Base-by-base conservation (phyloP, 2,888 invertebrate species). In the Xiphydria camelus region DNA sequence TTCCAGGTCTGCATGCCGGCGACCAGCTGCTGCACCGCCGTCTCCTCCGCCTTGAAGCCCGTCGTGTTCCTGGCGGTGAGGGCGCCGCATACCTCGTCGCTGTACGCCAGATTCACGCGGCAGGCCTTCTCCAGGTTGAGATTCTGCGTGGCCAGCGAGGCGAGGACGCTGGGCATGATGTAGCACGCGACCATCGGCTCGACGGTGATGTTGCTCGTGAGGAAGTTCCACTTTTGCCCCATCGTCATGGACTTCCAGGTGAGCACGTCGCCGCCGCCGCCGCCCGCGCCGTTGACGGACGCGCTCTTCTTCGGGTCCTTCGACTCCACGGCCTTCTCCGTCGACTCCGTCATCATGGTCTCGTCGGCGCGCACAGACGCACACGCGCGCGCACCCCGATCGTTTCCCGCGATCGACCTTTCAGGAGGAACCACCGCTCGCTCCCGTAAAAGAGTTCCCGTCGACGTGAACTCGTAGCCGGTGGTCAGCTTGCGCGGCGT, bases 1-100 rank as follows among this genome's bases (percentile, higher is more conserved):
- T 91, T 91, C 91, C 91, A 91, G 14, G 90, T 88, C 42, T 88
- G 85, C 80, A 91, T 90, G 3, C 85, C 84, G 0, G 91, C 91
- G 31, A 83, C 80, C 5, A 83, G 66, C 43, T 79, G 77, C 51
- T 83, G 83, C 0, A 85, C 82, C 4, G 79, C 79, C 7, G 80
- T 68, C 62, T 87, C 87, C 70, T 88, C 81, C 34, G 71, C 62
- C 2, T 82, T 79, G 61, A 83, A 85, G 54, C 80, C 81, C 4
- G 82, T 82, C 14, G 90, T 91, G 57, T 89, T 83, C 63, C 91
- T 80, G 41, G 82, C 80, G 1, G 88, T 85, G 23, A 92, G 75
- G 0, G 91, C 89, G 62, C 87, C 85, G 71, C 92, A 92, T 2
- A 91, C 81, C 54, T 84, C 82, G 43, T 83, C 82, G 0, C 86